Conservation (phyloP, 2,888 invertebrate species). For the Cheilosia vulpina region DNA sequence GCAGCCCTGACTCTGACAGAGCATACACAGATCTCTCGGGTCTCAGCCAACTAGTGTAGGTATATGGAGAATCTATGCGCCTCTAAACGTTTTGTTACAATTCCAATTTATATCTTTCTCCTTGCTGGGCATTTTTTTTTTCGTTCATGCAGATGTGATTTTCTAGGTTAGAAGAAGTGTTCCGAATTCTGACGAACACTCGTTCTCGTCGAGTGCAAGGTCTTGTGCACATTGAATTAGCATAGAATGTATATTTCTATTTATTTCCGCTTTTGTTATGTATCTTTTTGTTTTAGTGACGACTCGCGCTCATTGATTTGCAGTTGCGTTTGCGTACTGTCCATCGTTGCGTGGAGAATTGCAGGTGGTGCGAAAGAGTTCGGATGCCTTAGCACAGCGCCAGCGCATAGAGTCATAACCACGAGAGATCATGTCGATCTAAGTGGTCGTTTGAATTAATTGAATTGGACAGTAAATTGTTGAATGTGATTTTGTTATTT, state of each 20-base stretch:
- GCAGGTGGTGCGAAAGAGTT: conserved; percentile 48
- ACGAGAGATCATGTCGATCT: conserved; percentile 10
- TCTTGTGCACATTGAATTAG: conserved; percentile 53
- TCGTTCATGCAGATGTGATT: conserved; percentile 72
- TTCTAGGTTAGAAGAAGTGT: conserved; percentile 71
- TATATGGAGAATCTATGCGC: conserved; percentile 15
- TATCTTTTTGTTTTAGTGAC: conserved; percentile 41
- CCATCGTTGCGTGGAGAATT: conserved; percentile 64
- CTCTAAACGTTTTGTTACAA: conserved; percentile 60
- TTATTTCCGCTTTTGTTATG: conserved; percentile 41
- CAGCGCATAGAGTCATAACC: conserved; percentile 3
- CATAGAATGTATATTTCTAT: conserved; percentile 47
- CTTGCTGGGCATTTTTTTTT: conserved; percentile 27
- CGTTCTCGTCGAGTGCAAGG: conserved; percentile 25
- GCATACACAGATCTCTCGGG: background rate
- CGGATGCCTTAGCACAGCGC: background rate
- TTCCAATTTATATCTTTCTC: conserved; percentile 59
- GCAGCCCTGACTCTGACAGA: conserved; percentile 31
- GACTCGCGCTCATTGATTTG: conserved; percentile 63
- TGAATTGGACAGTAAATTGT: conserved; percentile 55
- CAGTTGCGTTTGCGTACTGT: conserved; percentile 28
- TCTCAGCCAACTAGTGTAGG: conserved; percentile 15
- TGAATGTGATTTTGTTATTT: conserved; percentile 37
- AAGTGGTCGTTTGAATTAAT: conserved; percentile 50
- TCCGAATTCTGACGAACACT: conserved; percentile 54